These are phyloP conservation scores for Melanerpes aurifrons DNA, from an alignment of 2,113 vertebrate genomes.

Conservation along the genomic window DNA sequence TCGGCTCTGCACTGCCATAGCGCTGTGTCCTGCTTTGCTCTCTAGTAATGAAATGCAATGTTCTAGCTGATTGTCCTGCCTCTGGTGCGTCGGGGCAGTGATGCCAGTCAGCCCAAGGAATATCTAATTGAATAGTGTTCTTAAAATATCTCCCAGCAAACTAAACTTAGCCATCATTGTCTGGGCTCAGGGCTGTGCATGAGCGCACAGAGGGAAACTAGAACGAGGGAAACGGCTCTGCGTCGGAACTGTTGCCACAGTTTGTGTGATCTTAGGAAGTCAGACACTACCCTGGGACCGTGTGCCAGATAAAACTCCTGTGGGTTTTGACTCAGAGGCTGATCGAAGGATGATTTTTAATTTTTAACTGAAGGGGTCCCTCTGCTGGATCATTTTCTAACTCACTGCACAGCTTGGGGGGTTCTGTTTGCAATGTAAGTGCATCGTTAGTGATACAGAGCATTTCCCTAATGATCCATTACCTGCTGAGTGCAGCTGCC, in stretches of 20 bases:
- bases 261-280: background rate
- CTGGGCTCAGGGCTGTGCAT: background rate
- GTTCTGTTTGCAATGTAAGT: accelerated
- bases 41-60: background rate
- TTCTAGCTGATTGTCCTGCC: background rate
- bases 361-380: conserved; percentile 68
- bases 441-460: background rate
- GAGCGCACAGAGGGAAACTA: background rate
- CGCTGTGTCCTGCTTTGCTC: background rate
- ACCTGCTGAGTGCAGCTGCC: background rate
- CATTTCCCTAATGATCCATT: background rate
- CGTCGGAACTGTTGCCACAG: background rate
- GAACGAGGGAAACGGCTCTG: background rate
- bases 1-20: background rate
- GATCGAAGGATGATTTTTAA: background rate
- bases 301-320: background rate
- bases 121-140: background rate
- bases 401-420: background rate
- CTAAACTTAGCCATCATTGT: background rate
- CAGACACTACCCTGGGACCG: background rate
- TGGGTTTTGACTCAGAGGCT: background rate
- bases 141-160: background rate
- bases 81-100: background rate
- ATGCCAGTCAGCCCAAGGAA: background rate
- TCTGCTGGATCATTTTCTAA: conserved; percentile 63